phyloP scores from a whole-genome alignment of 2,113 vertebrate genomes.

The Scatophagus argus region DNA sequence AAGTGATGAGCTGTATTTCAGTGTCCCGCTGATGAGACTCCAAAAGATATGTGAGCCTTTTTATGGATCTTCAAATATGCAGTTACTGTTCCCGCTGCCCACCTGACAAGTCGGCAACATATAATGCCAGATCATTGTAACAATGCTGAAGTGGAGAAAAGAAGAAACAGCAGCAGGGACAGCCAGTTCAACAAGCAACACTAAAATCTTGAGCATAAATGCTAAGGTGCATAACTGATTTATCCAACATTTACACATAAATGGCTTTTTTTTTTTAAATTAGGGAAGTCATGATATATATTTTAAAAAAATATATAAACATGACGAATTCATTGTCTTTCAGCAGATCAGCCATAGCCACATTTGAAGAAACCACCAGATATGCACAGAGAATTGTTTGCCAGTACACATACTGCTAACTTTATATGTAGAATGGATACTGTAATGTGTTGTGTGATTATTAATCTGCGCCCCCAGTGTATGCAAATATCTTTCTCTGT shows the following conservation, averaged over 20 bases:
- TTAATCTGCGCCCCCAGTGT: background rate
- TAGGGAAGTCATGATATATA: too few relatives aligned
- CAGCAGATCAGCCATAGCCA: conserved; percentile 4
- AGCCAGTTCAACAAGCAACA: conserved; percentile 39
- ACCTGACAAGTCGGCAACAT: conserved; percentile 66
- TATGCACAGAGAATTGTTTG: conserved; percentile 4
- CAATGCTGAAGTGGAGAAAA: conserved; percentile 27
- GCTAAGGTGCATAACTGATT: background rate
- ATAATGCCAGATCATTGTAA: conserved; percentile 74
- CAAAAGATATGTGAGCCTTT: conserved; percentile 59
- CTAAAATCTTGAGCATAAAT: conserved; percentile 17
- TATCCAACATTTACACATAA: background rate
- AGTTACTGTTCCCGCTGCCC: conserved; percentile 56
- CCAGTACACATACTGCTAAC: background rate
- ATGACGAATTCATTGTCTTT: conserved; percentile 6
- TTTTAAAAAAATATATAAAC: too few relatives aligned
- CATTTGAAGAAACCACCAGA: conserved; percentile 33
- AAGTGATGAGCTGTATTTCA: conserved; percentile 79
- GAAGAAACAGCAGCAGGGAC: background rate
- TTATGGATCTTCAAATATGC: conserved; percentile 73
- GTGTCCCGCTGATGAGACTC: conserved; percentile 58
- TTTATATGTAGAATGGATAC: background rate
- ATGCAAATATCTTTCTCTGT: background rate
- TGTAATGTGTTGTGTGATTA: background rate
- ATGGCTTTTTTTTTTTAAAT: conserved; percentile 1